phyloP scores from a whole-genome alignment of 1,140 invertebrate genomes.

The Laupala kohalensis region DNA sequence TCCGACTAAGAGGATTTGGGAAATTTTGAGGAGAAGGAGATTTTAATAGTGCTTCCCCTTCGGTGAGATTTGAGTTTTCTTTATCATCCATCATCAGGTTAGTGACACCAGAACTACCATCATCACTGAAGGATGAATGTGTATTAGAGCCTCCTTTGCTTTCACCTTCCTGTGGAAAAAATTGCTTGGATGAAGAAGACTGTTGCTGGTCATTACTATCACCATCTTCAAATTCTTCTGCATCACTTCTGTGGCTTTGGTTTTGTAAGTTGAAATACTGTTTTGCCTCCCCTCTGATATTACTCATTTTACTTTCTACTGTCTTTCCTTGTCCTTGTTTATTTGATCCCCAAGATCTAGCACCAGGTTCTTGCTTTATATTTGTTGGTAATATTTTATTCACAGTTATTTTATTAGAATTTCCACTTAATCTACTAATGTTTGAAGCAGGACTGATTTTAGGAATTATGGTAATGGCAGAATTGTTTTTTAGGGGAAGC shows the following conservation, averaged over 20 bases:
- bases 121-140: conserved; percentile 5
- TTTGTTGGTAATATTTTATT: not conserved
- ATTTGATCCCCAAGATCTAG: conserved; percentile 21
- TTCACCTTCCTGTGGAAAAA: not conserved
- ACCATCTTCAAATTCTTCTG: not conserved
- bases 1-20: conserved; percentile 15
- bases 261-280: not conserved
- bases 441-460: conserved; percentile 23
- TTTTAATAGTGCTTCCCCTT: conserved; percentile 1
- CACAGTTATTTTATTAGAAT: not conserved
- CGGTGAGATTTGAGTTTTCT: not conserved
- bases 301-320: not conserved
- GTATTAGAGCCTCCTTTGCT: not conserved
- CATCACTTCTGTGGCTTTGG: not conserved
- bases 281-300: conserved; percentile 16
- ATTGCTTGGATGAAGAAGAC: not conserved
- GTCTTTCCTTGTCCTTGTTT: not conserved
- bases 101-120: conserved; percentile 6
- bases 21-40: conserved; percentile 1
- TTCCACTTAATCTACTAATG: not conserved
- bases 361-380: conserved; percentile 6
- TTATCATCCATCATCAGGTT: not conserved
- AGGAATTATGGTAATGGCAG: conserved; percentile 50
- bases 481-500: conserved; percentile 48
- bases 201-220: not conserved